Evolutionary conservation across 2,888 invertebrate genomes (phyloP).

Genomic region (Elgonia sp.): DNA sequence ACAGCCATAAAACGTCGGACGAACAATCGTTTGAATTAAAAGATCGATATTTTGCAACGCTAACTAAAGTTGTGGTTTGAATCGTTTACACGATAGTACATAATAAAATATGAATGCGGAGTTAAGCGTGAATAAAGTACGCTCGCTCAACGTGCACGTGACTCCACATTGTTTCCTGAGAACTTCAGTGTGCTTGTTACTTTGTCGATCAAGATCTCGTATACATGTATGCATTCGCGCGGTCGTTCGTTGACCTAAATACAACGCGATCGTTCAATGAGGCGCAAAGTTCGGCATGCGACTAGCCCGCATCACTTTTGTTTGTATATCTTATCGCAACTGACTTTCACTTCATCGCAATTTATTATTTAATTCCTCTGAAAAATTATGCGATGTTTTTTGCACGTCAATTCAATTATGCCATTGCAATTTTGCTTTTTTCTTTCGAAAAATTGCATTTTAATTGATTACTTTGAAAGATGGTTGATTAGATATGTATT

Average conservation of each 20-base stretch:
- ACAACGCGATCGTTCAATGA: constrained; percentile 71
- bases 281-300: constrained; percentile 67
- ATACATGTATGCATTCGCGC: constrained; percentile 64
- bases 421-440: neutral
- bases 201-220: constrained; percentile 71
- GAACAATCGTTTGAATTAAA: constrained; percentile 53
- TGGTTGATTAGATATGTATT: neutral
- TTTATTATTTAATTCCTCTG: constrained; percentile 32
- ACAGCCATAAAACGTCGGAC: constrained; percentile 8
- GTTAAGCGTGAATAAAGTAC: constrained; percentile 70
- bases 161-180: constrained; percentile 78
- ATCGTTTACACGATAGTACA: constrained; percentile 62
- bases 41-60: constrained; percentile 61
- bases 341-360: constrained; percentile 56
- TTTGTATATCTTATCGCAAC: constrained; percentile 52
- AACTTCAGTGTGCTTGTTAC: constrained; percentile 69
- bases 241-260: constrained; percentile 81
- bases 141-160: constrained; percentile 66
- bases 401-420: constrained; percentile 9
- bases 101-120: constrained; percentile 66
- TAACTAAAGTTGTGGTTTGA: constrained; percentile 41
- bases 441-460: neutral
- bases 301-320: constrained; percentile 68
- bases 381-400: constrained; percentile 25
- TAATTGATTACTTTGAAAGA: neutral